A percentile compares a stretch with the other conserved stretches of the same genome.
These are phyloP conservation scores for Chitala chitala DNA, from an alignment of 2,113 vertebrate genomes.

Conservation along the genomic window DNA sequence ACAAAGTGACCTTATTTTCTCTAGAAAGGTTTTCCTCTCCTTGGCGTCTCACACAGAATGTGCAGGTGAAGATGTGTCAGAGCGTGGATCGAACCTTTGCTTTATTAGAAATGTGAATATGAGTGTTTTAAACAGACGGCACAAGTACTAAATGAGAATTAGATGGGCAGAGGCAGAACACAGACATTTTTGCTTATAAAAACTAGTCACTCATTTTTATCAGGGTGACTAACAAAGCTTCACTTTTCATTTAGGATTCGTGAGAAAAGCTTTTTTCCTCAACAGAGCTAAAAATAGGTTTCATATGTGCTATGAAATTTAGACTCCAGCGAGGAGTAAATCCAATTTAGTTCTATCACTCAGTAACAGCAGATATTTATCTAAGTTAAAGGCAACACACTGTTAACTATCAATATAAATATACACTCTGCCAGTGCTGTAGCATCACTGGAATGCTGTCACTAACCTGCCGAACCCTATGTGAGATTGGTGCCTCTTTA, in stretches of 20 bases:
- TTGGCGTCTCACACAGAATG: neutral
- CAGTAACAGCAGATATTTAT: neutral
- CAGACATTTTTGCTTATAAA: neutral
- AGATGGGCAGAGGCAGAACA: neutral
- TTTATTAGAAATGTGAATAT: neutral
- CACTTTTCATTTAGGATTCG: neutral
- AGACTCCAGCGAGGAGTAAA: neutral
- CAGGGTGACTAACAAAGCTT: neutral
- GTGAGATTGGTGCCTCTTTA: too few relatives aligned
- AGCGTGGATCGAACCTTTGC: neutral
- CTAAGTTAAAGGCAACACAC: conserved; percentile 30
- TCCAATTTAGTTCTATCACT: neutral
- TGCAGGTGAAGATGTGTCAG: neutral
- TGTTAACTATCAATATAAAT: too few relatives aligned
- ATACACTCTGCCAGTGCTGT: too few relatives aligned
- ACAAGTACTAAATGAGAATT: neutral
- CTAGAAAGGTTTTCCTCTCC: neutral
- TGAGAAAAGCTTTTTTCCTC: neutral
- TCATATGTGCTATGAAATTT: neutral
- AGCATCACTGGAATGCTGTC: neutral
- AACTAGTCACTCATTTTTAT: neutral
- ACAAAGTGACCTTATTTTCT: neutral
- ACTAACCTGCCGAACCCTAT: neutral
- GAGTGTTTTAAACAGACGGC: neutral
- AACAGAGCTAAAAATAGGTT: neutral